Conservation (phyloP, 2,797 vertebrate genomes). For the Huso huso region DNA sequence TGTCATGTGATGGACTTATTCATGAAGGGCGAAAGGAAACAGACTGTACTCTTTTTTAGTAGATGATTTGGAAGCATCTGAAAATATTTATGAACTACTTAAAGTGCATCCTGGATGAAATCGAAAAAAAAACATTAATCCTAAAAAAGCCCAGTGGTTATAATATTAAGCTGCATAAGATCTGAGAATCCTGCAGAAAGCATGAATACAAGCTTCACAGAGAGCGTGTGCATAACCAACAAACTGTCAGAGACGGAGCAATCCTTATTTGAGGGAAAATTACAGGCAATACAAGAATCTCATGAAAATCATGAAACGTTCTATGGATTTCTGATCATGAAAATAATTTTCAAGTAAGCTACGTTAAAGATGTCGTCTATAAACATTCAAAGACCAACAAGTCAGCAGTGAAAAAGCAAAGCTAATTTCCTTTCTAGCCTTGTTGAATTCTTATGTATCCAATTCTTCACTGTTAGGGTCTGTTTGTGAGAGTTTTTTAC, state of each 20-base stretch:
- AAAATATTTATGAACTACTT: constrained; percentile 48
- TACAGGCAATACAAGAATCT: constrained; percentile 53
- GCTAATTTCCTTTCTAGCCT: constrained; percentile 57
- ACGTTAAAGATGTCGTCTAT: constrained; percentile 51
- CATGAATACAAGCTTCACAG: constrained; percentile 31
- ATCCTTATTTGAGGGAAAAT: constrained; percentile 62
- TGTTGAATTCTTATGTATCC: constrained; percentile 56
- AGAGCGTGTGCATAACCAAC: constrained; percentile 50
- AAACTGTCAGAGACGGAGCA: constrained; percentile 52
- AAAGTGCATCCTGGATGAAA: constrained; percentile 40
- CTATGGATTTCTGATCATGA: constrained; percentile 77
- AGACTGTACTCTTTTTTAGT: constrained; percentile 60
- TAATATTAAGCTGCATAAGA: constrained; percentile 68
- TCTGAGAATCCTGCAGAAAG: constrained; percentile 53
- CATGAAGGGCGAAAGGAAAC: constrained; percentile 40
- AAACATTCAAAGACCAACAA: constrained; percentile 52
- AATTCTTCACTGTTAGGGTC: constrained; percentile 56
- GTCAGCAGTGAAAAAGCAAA: constrained; percentile 37
- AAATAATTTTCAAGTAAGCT: constrained; percentile 52
- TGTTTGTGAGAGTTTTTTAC: constrained; percentile 56
- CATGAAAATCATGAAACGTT: constrained; percentile 63
- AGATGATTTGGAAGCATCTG: constrained; percentile 62
- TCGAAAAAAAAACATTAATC: constrained; percentile 23
- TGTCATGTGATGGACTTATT: constrained; percentile 50
- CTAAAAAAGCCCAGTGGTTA: constrained; percentile 48